Evolutionary conservation across 2,888 invertebrate genomes (phyloP).

Genomic region (Gasteruption jaculator): DNA sequence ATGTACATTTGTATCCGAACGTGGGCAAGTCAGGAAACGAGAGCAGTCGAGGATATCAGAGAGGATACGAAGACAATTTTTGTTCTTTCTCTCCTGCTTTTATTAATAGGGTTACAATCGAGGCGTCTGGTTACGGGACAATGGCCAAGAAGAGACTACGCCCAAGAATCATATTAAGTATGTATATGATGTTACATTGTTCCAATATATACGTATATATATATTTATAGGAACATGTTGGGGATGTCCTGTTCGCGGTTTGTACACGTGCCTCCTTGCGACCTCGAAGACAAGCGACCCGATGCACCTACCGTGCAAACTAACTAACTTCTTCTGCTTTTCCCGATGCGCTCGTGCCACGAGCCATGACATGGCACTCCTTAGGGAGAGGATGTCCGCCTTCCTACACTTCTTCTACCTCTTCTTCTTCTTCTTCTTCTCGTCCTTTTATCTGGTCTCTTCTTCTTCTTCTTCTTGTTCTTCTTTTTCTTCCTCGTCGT

Average conservation of each 20-base stretch:
- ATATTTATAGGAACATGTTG: too few species aligned
- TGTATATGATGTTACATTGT: too few species aligned
- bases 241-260: too few species aligned
- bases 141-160: slow-evolving; percentile 33
- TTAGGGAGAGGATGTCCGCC: slow-evolving; percentile 28
- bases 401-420: slow-evolving; percentile 19
- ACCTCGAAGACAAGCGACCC: slow-evolving; percentile 22
- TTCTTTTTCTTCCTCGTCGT: slow-evolving; percentile 12
- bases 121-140: slow-evolving; percentile 39
- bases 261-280: slow-evolving; percentile 11
- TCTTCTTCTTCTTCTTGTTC: slow-evolving; percentile 14
- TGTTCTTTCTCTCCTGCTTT: slow-evolving; percentile 22
- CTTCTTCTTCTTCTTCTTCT: slow-evolving; percentile 16
- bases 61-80: slow-evolving; percentile 24
- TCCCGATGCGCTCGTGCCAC: slow-evolving; percentile 31
- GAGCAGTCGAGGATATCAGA: slow-evolving; percentile 42
- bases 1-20: slow-evolving; percentile 21
- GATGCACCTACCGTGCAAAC: slow-evolving; percentile 30
- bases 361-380: slow-evolving; percentile 35
- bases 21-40: slow-evolving; percentile 48
- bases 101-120: slow-evolving; percentile 44
- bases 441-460: slow-evolving; percentile 8
- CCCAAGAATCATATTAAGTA: too few species aligned
- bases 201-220: too few species aligned
- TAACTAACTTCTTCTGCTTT: slow-evolving; percentile 26